Conservation (phyloP, 2,113 vertebrate genomes). For the Garra rufa region DNA sequence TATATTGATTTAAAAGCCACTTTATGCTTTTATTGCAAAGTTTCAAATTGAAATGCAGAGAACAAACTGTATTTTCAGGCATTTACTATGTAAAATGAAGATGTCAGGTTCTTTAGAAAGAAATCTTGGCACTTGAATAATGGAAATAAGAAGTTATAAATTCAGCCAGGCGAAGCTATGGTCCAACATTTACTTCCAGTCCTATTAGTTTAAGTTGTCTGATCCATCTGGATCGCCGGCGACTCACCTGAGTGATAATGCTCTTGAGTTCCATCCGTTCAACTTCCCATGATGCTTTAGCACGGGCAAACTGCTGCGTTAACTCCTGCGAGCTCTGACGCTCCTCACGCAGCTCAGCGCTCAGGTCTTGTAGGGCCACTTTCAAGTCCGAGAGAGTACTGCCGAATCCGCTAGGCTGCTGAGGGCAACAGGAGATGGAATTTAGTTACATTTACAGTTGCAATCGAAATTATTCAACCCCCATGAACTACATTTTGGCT, state of each 20-base stretch:
- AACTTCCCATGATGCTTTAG: slow-evolving; percentile 96
- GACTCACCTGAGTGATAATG: slow-evolving; percentile 84
- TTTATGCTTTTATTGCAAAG: background rate
- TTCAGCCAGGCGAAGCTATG: background rate
- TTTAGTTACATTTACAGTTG: background rate
- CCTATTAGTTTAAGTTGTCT: too few species aligned
- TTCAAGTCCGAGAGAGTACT: slow-evolving; percentile 91
- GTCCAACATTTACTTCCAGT: too few species aligned
- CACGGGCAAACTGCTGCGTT: slow-evolving; percentile 95
- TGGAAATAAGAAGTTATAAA: background rate
- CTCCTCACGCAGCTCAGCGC: slow-evolving; percentile 88
- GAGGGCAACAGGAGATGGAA: background rate
- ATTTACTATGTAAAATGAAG: background rate
- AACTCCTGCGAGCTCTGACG: slow-evolving; percentile 88
- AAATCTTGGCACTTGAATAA: background rate
- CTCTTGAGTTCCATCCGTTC: slow-evolving; percentile 90
- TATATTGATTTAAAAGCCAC: background rate
- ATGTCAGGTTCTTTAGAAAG: background rate
- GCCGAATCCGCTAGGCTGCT: slow-evolving; percentile 86
- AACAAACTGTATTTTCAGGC: background rate
- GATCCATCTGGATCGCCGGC: too few species aligned
- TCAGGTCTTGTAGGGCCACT: slow-evolving; percentile 90
- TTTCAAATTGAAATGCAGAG: background rate
- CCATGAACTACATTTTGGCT: too few species aligned
- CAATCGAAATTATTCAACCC: too few species aligned